Evolutionary conservation across 2,113 vertebrate species (phyloP).

Genomic region (Cyanoramphus novaezelandiae): DNA sequence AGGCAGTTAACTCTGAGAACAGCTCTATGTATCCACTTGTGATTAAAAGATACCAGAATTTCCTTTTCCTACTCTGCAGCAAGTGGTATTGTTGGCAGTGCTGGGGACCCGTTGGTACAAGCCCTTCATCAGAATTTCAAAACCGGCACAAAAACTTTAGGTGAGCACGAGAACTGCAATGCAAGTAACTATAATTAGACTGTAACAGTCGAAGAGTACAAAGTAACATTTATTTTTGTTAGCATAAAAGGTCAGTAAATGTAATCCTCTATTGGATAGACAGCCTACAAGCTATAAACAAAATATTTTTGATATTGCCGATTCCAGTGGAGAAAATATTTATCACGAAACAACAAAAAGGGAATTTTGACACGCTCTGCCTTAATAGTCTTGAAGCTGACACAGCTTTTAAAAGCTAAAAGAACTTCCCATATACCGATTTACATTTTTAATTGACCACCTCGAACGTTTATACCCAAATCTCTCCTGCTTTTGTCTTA

Average conservation of each 20-base stretch:
- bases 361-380: background rate
- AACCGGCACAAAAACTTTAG: background rate
- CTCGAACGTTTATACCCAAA: background rate
- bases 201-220: background rate
- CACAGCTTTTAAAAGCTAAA: background rate
- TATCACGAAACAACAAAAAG: background rate
- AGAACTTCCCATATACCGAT: background rate
- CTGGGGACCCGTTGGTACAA: background rate
- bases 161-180: background rate
- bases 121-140: background rate
- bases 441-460: background rate
- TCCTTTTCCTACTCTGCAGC: background rate
- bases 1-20: background rate
- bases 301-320: background rate
- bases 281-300: background rate
- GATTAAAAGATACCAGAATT: background rate
- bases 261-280: background rate
- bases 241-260: conserved; percentile 3
- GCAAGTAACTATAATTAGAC: conserved; percentile 24
- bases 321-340: background rate
- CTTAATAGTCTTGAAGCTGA: background rate
- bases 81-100: background rate
- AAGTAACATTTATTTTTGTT: conserved; percentile 37
- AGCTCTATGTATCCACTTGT: background rate
- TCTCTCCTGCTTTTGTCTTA: background rate